A percentile compares a stretch with the other conserved stretches of the same genome.
These are phyloP conservation scores for Aleiodes sp. DNA, from an alignment of 1,140 invertebrate species.

Conservation along the genomic window DNA sequence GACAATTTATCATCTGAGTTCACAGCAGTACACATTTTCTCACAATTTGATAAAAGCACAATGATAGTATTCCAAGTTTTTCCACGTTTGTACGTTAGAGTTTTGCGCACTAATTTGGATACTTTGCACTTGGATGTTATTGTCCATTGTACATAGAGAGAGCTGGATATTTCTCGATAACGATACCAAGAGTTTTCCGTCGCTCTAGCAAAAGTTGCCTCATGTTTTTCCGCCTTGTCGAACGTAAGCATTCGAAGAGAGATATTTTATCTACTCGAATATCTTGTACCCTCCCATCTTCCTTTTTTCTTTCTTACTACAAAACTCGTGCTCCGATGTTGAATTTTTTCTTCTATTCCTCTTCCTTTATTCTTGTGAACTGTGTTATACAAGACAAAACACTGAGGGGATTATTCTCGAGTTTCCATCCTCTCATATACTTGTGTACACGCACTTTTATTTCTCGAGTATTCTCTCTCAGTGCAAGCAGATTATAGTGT, in stretches of 20 bases:
- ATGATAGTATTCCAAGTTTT: too few species aligned
- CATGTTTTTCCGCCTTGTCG: constrained; percentile 31
- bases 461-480: background rate
- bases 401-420: background rate
- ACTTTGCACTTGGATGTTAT: constrained; percentile 24
- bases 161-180: background rate
- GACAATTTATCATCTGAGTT: constrained; percentile 1
- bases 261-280: constrained; percentile 17
- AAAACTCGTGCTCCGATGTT: background rate
- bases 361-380: background rate
- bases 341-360: background rate
- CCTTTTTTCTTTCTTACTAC: background rate
- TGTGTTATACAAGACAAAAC: background rate
- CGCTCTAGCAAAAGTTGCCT: constrained; percentile 15
- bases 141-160: background rate
- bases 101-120: constrained; percentile 34
- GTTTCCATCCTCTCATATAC: background rate
- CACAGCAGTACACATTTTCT: background rate
- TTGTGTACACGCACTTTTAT: background rate
- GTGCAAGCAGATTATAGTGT: background rate
- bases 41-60: background rate
- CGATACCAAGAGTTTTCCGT: constrained; percentile 19
- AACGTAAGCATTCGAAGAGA: constrained; percentile 6
- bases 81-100: constrained; percentile 16
- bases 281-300: background rate